Evolutionary conservation across 2,888 invertebrate genomes (phyloP).

Genomic region (Cyclophora punctaria): DNA sequence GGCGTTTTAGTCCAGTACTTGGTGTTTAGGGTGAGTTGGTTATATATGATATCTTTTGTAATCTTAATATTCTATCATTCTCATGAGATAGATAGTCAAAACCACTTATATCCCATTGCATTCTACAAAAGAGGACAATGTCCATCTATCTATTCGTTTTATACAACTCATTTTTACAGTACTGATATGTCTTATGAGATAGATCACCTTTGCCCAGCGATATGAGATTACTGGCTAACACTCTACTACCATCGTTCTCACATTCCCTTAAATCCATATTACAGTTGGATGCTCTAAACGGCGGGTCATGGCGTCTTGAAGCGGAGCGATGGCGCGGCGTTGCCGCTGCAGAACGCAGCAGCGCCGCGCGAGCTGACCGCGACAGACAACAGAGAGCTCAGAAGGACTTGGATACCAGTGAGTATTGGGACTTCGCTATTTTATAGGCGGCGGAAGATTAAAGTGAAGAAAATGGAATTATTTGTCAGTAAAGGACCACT

Average conservation of each 20-base stretch:
- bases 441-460: no score
- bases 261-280: constrained; percentile 8
- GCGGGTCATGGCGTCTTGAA: constrained; percentile 59
- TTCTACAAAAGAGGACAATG: no score
- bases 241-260: background rate
- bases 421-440: constrained; percentile 11
- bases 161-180: no score
- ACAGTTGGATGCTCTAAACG: constrained; percentile 68
- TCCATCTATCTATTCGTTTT: no score
- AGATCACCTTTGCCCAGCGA: no score
- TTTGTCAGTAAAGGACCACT: no score
- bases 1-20: constrained; percentile 90
- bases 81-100: no score
- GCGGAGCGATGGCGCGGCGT: constrained; percentile 68
- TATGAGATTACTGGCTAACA: background rate
- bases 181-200: no score
- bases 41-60: no score
- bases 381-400: constrained; percentile 66
- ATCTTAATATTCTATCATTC: no score
- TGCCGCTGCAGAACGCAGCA: constrained; percentile 61
- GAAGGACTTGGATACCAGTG: constrained; percentile 68
- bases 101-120: no score
- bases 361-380: constrained; percentile 62
- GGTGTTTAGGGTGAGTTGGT: constrained; percentile 80
- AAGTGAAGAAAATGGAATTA: no score